Percentiles rank a stretch among this genome's conserved stretches.
phyloP scores from a whole-genome alignment of 2,888 invertebrate genomes.

The Antheraea yamamai region DNA sequence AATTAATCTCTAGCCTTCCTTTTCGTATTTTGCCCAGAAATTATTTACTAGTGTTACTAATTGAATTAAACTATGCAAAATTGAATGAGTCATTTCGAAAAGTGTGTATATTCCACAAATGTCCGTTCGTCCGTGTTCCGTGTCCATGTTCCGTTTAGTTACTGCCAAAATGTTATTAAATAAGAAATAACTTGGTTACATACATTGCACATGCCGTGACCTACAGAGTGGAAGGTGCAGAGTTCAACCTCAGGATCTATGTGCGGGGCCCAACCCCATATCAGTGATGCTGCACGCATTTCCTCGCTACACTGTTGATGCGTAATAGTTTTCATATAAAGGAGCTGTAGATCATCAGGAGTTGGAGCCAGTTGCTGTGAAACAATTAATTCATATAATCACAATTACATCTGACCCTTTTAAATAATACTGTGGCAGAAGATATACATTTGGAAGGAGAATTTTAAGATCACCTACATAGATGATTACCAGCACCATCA shows the following conservation, averaged over 20 bases:
- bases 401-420: background rate
- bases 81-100: too few relatives aligned
- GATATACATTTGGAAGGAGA: background rate
- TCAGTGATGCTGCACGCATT: constrained; percentile 12
- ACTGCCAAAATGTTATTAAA: background rate
- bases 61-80: too few relatives aligned
- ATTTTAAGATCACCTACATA: too few relatives aligned
- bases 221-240: constrained; percentile 40
- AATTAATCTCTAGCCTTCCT: background rate
- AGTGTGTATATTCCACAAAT: too few relatives aligned
- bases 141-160: background rate
- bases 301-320: constrained; percentile 24
- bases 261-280: constrained; percentile 19
- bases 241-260: constrained; percentile 31
- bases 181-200: constrained; percentile 23
- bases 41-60: background rate
- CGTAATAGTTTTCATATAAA: constrained; percentile 29
- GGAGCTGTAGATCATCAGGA: constrained; percentile 32
- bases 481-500: too few relatives aligned
- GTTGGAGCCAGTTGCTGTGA: constrained; percentile 34
- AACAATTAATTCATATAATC: constrained; percentile 8
- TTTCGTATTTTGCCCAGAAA: background rate
- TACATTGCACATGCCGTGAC: constrained; percentile 43
- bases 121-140: too few relatives aligned
- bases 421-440: background rate